These are phyloP conservation scores for Hylyphantes graminicola DNA, from an alignment of 1,140 invertebrate genomes.

Conservation along the genomic window DNA sequence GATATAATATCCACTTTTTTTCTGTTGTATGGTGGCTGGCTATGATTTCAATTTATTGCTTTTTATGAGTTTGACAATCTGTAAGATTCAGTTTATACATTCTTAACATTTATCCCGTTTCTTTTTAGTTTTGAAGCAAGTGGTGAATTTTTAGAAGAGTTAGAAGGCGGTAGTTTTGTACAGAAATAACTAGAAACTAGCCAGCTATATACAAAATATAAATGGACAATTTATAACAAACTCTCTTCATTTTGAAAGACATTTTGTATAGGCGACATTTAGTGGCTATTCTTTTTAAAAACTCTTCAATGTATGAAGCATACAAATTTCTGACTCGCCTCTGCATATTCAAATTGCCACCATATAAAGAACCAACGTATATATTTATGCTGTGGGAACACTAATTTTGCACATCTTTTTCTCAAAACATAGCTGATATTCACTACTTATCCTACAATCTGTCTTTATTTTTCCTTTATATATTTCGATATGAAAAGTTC, in stretches of 20 bases:
- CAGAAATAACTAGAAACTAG: conserved; percentile 55
- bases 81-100: background rate
- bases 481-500: background rate
- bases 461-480: background rate
- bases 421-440: conserved; percentile 31
- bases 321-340: conserved; percentile 12
- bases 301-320: conserved; percentile 31
- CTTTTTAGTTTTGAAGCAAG: conserved; percentile 46
- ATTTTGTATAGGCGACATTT: conserved; percentile 49
- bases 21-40: too few relatives aligned
- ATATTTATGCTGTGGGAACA: background rate
- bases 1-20: too few relatives aligned
- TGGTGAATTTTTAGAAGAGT: conserved; percentile 45
- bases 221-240: conserved; percentile 15
- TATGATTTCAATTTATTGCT: too few relatives aligned
- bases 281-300: conserved; percentile 52
- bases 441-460: background rate
- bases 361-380: conserved; percentile 33
- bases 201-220: conserved; percentile 47
- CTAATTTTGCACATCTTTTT: conserved; percentile 9
- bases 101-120: background rate
- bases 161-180: conserved; percentile 48
- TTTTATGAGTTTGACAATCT: background rate
- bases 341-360: conserved; percentile 45
- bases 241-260: conserved; percentile 29